Evolutionary conservation across 2,797 vertebrate species (phyloP).

Genomic region (Sebastes minor): DNA sequence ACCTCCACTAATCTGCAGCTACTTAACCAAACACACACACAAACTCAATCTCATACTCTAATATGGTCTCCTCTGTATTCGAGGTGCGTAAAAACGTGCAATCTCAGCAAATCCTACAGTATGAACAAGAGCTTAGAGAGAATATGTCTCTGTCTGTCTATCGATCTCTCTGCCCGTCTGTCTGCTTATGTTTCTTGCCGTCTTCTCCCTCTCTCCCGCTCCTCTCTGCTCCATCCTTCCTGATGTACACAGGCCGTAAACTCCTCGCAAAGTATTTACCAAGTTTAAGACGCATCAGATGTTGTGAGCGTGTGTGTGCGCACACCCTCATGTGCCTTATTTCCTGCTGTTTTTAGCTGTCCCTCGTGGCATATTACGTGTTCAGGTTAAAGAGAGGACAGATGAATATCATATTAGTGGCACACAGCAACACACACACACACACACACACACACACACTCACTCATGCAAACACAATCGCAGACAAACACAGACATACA

Average conservation of each 20-base stretch:
- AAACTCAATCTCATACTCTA: neutral
- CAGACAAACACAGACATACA: slow-evolving; percentile 36
- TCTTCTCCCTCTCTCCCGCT: neutral
- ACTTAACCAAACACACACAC: slow-evolving; percentile 21
- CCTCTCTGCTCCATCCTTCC: neutral
- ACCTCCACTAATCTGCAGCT: slow-evolving; percentile 46
- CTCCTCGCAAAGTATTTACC: slow-evolving; percentile 5
- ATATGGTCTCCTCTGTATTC: slow-evolving; percentile 22
- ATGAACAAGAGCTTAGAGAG: slow-evolving; percentile 44
- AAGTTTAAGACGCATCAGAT: slow-evolving; percentile 13
- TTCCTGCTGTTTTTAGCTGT: slow-evolving; percentile 9
- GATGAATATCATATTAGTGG: slow-evolving; percentile 39
- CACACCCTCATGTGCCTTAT: neutral
- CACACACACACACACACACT: neutral
- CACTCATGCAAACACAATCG: slow-evolving; percentile 4
- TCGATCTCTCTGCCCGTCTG: neutral
- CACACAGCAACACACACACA: neutral
- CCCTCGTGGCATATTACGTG: slow-evolving; percentile 2
- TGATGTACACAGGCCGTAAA: slow-evolving; percentile 2
- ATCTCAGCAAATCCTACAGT: slow-evolving; percentile 46
- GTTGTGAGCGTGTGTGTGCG: neutral
- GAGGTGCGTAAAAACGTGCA: slow-evolving; percentile 37
- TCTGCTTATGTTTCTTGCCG: neutral
- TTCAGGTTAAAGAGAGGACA: slow-evolving; percentile 52
- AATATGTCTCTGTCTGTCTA: neutral